These are phyloP conservation scores for Xylocopa sonorina DNA, from an alignment of 1,140 invertebrate species.

Conservation along the genomic window DNA sequence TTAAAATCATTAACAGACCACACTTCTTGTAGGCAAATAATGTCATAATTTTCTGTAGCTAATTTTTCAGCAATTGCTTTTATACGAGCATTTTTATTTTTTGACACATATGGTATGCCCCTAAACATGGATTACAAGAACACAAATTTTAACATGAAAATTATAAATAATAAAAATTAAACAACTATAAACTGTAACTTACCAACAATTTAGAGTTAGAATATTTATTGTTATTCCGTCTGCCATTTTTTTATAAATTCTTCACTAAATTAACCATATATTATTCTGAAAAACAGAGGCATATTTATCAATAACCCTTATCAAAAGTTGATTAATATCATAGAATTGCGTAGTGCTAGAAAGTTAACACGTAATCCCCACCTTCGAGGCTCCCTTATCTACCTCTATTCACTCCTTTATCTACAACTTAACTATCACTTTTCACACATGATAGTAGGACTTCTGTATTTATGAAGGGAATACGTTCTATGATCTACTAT, in stretches of 20 bases:
- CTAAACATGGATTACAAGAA: constrained; percentile 79
- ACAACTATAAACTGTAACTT: constrained; percentile 60
- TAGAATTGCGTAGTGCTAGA: no score
- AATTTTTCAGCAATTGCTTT: constrained; percentile 91
- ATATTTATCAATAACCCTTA: no score
- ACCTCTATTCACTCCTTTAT: no score
- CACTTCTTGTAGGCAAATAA: constrained; percentile 96
- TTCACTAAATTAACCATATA: no score
- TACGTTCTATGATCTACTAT: no score
- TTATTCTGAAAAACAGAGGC: neutral
- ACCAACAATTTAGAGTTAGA: constrained; percentile 85
- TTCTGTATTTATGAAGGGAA: no score
- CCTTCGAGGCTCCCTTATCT: no score
- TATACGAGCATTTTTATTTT: constrained; percentile 89
- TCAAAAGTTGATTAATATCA: no score
- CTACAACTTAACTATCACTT: no score
- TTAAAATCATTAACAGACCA: constrained; percentile 92
- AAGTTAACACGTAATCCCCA: no score
- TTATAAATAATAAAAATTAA: neutral
- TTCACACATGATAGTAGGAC: no score
- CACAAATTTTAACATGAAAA: neutral
- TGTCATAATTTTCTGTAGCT: constrained; percentile 87
- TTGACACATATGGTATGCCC: constrained; percentile 92
- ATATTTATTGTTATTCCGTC: constrained; percentile 72
- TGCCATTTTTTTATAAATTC: constrained; percentile 58